Evolutionary conservation across 2,113 vertebrate genomes (phyloP).

Genomic region (Pollachius pollachius): DNA sequence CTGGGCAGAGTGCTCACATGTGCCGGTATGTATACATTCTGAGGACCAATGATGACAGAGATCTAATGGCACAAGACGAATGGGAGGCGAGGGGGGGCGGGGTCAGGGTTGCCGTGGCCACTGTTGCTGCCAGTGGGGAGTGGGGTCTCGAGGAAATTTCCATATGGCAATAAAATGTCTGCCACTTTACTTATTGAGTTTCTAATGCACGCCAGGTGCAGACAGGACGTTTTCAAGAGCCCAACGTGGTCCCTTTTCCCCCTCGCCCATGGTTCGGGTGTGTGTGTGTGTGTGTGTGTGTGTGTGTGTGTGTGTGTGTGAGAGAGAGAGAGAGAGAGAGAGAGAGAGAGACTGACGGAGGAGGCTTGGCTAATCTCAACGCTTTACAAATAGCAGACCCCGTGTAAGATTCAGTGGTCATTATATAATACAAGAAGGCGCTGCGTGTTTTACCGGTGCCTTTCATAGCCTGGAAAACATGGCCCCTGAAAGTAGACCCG

Average conservation of each 20-base stretch:
- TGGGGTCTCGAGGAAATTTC: slow-evolving; percentile 70
- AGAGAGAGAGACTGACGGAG: not conserved
- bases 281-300: slow-evolving; percentile 25
- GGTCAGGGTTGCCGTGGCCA: too few species aligned
- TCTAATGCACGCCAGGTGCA: slow-evolving; percentile 77
- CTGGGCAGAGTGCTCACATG: too few species aligned
- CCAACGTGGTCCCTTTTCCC: slow-evolving; percentile 19
- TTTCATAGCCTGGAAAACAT: slow-evolving; percentile 32
- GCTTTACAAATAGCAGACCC: slow-evolving; percentile 27
- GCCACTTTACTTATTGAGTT: slow-evolving; percentile 78
- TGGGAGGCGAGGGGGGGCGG: slow-evolving; percentile 34
- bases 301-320: not conserved
- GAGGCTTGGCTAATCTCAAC: not conserved
- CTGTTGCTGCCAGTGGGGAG: slow-evolving; percentile 30
- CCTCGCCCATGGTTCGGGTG: not conserved
- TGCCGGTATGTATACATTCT: too few species aligned
- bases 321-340: too few species aligned
- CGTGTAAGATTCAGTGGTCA: slow-evolving; percentile 10
- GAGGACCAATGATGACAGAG: slow-evolving; percentile 40
- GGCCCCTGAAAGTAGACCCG: slow-evolving; percentile 28
- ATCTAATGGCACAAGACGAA: slow-evolving; percentile 54
- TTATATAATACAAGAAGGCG: slow-evolving; percentile 16
- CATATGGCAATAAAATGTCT: slow-evolving; percentile 77
- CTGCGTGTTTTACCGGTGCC: slow-evolving; percentile 37
- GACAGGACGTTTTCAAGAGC: slow-evolving; percentile 26